Conservation (phyloP, 2,797 vertebrate genomes). For the Coregonus suidteri region DNA sequence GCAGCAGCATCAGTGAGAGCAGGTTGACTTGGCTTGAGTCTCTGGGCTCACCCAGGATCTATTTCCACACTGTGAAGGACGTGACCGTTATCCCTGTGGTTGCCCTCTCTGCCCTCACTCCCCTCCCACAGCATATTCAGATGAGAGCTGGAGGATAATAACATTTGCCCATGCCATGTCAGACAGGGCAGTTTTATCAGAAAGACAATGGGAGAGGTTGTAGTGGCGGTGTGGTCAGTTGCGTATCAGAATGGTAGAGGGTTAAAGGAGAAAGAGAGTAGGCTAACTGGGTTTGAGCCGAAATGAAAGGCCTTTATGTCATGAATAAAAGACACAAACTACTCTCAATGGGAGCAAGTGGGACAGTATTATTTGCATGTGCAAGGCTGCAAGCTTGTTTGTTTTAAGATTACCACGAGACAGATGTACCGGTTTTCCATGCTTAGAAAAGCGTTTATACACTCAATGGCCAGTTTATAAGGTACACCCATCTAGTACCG, state of each 20-base stretch:
- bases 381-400: neutral
- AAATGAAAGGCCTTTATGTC: conserved; percentile 11
- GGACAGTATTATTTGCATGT: neutral
- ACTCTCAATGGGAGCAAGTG: neutral
- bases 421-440: neutral
- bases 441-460: too few relatives aligned
- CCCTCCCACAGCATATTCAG: conserved; percentile 66
- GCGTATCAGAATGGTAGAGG: conserved; percentile 39
- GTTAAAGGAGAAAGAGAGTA: conserved; percentile 32
- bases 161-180: conserved; percentile 54
- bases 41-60: conserved; percentile 62
- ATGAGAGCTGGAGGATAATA: conserved; percentile 54
- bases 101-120: conserved; percentile 53
- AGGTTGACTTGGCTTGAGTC: conserved; percentile 49
- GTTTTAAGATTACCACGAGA: neutral
- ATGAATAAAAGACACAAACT: conserved; percentile 21
- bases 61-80: conserved; percentile 67
- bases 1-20: conserved; percentile 32
- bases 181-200: conserved; percentile 49
- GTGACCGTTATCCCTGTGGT: conserved; percentile 55
- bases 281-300: neutral
- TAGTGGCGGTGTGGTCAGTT: conserved; percentile 44
- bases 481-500: too few relatives aligned
- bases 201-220: conserved; percentile 42
- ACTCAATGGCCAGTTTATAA: too few relatives aligned